A percentile compares a stretch with the other conserved stretches of the same genome.
phyloP scores from a whole-genome alignment of 2,888 invertebrate genomes.

The Acronicta aceris region DNA sequence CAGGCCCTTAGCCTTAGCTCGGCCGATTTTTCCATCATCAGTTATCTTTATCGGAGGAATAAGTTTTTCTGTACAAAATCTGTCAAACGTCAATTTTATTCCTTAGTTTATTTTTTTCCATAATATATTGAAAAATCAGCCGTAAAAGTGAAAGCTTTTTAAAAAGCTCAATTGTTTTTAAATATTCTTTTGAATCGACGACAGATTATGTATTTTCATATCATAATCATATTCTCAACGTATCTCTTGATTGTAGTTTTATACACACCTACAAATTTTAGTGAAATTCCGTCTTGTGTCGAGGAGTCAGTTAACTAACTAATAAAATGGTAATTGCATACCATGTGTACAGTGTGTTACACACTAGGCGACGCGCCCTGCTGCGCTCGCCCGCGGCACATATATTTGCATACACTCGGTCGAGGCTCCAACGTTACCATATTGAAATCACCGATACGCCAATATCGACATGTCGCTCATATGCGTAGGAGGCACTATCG shows the following conservation, averaged over 20 bases:
- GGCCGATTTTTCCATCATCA: no score
- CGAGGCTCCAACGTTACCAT: slow-evolving; percentile 61
- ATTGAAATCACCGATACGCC: slow-evolving; percentile 72
- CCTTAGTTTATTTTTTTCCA: no score
- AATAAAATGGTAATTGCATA: slow-evolving; percentile 61
- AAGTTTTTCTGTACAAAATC: no score
- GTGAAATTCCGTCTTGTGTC: slow-evolving; percentile 46
- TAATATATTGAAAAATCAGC: no score
- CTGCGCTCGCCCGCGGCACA: slow-evolving; percentile 66
- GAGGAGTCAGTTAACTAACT: slow-evolving; percentile 45
- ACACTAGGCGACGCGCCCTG: slow-evolving; percentile 59
- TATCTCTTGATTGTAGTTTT: slow-evolving; percentile 17
- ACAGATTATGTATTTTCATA: background rate
- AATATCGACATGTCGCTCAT: slow-evolving; percentile 76
- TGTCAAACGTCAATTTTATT: no score
- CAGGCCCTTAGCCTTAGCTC: no score
- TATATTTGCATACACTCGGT: slow-evolving; percentile 72
- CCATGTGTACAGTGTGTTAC: slow-evolving; percentile 52
- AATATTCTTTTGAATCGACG: slow-evolving; percentile 11
- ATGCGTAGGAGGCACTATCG: slow-evolving; percentile 78
- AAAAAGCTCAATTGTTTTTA: slow-evolving; percentile 16
- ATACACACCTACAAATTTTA: slow-evolving; percentile 36
- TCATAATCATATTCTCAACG: no score
- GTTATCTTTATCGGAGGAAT: no score
- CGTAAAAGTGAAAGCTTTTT: no score